Evolutionary conservation across 92 coral and sea anemone species (phyloP), one percentile per base, ranked within the genome.

Genomic region (Desmophyllum pertusum): DNA sequence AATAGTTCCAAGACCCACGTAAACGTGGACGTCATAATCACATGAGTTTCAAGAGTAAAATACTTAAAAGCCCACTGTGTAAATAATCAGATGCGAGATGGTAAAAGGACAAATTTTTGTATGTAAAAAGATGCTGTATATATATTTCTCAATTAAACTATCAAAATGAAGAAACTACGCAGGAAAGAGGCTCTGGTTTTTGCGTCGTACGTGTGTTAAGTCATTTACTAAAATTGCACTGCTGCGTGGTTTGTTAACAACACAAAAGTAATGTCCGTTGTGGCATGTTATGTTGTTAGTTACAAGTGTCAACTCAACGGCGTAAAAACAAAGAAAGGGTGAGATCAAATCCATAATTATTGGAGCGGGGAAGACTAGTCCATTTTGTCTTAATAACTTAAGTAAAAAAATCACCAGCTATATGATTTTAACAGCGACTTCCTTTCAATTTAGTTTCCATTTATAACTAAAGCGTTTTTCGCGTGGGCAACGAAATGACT

Each of bases 241-340:
- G 21, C 53, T 48, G 65, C 13, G 65, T 13, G 27, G 35, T 33
- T 59, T 59, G 65, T 59, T 17, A 25, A 25, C 65, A 59, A n/a
- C 65, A 59, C 30, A 9, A 10, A 29, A 9, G 35, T 0, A 10
- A 59, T 25, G 11, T 59, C 4, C 3, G 15, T 25, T 10, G 65
- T 33, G 35, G 33, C 9, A 8, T 25, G 15, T 25, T 40, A 3
- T 36, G 43, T 39, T 38, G 38, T 66, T 25, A 0, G 25, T n/a
- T 38, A 21, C 33, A 25, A 59, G 31, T 38, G 31, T 23, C 50
- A 70, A 21, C 19, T 41, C 52, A n/a, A 25, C 30, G 65, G 27
- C 75, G 51, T 19, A 11, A 70, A 70, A 21, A n/a, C 75, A 70
- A 70, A 38, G 75, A 25, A 7, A n/a, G 40, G 33, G 75, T 70